phyloP scores from a whole-genome alignment of 2,113 vertebrate genomes.

The Odontophorus gujanensis region DNA sequence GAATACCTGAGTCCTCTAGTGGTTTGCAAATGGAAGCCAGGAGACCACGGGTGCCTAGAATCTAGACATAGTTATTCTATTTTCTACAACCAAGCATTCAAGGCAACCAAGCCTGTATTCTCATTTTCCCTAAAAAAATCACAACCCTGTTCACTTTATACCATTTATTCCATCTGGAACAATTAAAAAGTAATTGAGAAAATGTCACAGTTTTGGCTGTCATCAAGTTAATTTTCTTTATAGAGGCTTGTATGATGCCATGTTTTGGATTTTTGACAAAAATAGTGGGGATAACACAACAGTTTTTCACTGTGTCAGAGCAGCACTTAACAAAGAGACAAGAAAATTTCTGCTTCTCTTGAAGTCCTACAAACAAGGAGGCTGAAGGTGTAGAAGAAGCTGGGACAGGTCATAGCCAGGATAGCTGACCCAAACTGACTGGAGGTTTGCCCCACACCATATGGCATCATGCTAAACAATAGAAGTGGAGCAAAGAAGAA shows the following conservation, averaged over 20 bases:
- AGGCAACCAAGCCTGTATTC: not conserved
- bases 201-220: not conserved
- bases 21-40: not conserved
- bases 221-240: not conserved
- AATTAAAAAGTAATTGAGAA: conserved; percentile 52
- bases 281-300: not conserved
- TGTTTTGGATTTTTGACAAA: not conserved
- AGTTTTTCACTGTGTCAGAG: not conserved
- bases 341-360: not conserved
- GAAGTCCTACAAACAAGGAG: too few species aligned
- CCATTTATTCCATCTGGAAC: not conserved
- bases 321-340: not conserved
- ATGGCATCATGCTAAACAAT: too few species aligned
- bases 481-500: too few species aligned
- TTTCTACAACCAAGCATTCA: not conserved
- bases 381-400: too few species aligned
- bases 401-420: too few species aligned
- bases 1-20: not conserved
- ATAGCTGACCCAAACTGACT: too few species aligned
- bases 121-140: conserved; percentile 24
- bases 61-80: not conserved
- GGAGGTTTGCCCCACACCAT: too few species aligned
- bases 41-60: conserved; percentile 11
- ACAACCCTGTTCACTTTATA: not conserved
- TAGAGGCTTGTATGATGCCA: not conserved